Percentiles rank a stretch among this genome's conserved stretches.
phyloP scores from a whole-genome alignment of 2,888 invertebrate species.

The Aplocera efformata region DNA sequence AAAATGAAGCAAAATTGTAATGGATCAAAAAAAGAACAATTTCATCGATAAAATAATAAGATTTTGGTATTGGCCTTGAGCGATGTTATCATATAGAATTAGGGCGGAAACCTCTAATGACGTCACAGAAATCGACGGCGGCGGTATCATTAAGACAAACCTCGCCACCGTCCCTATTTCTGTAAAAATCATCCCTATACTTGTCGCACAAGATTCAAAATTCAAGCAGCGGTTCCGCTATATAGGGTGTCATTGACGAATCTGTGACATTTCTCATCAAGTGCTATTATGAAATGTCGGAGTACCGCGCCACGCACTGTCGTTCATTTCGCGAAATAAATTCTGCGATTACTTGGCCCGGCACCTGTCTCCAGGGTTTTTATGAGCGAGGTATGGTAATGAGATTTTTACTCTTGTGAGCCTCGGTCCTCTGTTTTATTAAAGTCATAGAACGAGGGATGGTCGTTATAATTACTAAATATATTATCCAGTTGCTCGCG shows the following conservation, averaged over 20 bases:
- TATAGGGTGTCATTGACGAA: conserved; percentile 48
- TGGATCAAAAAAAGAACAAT: too few species aligned
- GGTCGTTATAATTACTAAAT: too few species aligned
- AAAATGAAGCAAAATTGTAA: too few species aligned
- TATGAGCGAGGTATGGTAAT: conserved; percentile 24
- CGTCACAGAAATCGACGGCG: conserved; percentile 40
- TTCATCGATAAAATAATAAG: too few species aligned
- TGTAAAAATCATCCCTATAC: background rate
- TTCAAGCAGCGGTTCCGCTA: background rate
- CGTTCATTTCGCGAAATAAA: conserved; percentile 27
- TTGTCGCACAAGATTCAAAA: conserved; percentile 4
- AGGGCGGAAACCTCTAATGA: conserved; percentile 24
- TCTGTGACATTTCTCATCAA: conserved; percentile 47
- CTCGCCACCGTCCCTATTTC: conserved; percentile 15
- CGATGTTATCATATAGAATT: too few species aligned
- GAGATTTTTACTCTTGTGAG: conserved; percentile 15
- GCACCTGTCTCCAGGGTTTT: conserved; percentile 19
- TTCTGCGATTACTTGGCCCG: conserved; percentile 17
- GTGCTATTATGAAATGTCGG: conserved; percentile 40
- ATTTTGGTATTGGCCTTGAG: too few species aligned
- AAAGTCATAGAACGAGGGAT: background rate
- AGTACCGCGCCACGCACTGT: conserved; percentile 27
- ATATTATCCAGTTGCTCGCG: too few species aligned
- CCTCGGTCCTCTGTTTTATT: conserved; percentile 3
- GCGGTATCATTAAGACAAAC: conserved; percentile 41